phyloP scores from a whole-genome alignment of 2,888 invertebrate genomes.

The Drosophila rubida region DNA sequence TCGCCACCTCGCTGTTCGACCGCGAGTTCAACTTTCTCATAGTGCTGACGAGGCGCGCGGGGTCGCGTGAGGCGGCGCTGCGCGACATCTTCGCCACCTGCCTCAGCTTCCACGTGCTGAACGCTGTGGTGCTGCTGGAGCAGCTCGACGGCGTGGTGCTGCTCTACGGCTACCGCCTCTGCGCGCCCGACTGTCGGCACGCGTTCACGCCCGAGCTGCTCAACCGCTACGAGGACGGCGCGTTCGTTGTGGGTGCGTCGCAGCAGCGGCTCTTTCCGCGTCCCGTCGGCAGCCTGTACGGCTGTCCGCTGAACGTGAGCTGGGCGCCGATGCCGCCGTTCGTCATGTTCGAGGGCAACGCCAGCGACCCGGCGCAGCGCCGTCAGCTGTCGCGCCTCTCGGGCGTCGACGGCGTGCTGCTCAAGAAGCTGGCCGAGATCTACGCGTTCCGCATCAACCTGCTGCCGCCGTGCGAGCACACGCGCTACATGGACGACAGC shows the following conservation, averaged over 20 bases:
- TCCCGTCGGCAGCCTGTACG: constrained; percentile 46
- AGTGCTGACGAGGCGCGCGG: constrained; percentile 49
- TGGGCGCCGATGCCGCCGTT: constrained; percentile 65
- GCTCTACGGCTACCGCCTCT: constrained; percentile 50
- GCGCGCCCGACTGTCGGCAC: constrained; percentile 35
- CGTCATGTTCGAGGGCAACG: constrained; percentile 69
- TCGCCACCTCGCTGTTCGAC: constrained; percentile 54
- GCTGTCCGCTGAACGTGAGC: constrained; percentile 71
- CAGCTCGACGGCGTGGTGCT: constrained; percentile 33
- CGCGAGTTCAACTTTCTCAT: constrained; percentile 75
- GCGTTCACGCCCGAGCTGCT: constrained; percentile 42
- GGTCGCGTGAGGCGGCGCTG: not conserved
- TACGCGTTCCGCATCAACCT: constrained; percentile 73
- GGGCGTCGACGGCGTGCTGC: constrained; percentile 79
- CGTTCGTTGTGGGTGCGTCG: constrained; percentile 23
- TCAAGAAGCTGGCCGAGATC: constrained; percentile 61
- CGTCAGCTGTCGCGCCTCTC: constrained; percentile 49
- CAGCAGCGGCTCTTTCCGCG: constrained; percentile 60
- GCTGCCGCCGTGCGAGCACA: constrained; percentile 43
- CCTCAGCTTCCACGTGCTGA: constrained; percentile 58
- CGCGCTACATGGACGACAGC: not conserved
- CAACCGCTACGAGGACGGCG: constrained; percentile 58
- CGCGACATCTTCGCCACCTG: constrained; percentile 63
- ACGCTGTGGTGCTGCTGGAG: constrained; percentile 71
- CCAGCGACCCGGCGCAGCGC: constrained; percentile 38